Evolutionary conservation across 2,888 invertebrate genomes (phyloP).

Genomic region (Eurytoma californica): DNA sequence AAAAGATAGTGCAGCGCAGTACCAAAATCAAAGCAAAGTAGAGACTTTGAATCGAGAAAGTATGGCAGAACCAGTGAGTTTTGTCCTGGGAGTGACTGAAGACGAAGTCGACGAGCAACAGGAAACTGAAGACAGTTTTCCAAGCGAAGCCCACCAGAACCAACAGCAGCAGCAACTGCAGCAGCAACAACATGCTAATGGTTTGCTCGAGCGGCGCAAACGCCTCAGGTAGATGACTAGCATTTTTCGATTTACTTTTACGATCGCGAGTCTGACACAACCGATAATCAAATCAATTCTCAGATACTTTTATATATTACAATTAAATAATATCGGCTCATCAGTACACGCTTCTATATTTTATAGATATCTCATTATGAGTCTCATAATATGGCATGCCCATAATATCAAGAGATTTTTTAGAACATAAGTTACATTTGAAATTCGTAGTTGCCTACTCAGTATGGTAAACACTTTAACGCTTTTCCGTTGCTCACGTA

Average conservation of each 20-base stretch:
- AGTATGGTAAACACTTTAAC: neutral
- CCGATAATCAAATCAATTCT: neutral
- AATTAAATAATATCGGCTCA: no score
- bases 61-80: conserved; percentile 70
- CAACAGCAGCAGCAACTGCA: conserved; percentile 59
- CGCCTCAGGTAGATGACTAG: conserved; percentile 74
- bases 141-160: conserved; percentile 63
- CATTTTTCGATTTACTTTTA: conserved; percentile 29
- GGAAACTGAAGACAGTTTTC: conserved; percentile 72
- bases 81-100: conserved; percentile 70
- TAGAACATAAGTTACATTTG: no score
- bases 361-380: no score
- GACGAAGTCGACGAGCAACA: conserved; percentile 62
- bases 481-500: neutral
- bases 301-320: no score
- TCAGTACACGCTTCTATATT: no score
- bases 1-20: conserved; percentile 12
- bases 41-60: conserved; percentile 40
- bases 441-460: neutral
- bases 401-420: no score
- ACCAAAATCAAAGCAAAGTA: conserved; percentile 19
- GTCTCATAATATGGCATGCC: no score
- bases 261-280: neutral
- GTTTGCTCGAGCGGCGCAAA: conserved; percentile 75
- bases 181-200: conserved; percentile 63